A percentile compares a stretch with the other conserved stretches of the same genome.
These are phyloP conservation scores for Brachionus sp. DNA, from an alignment of 1,140 invertebrate species.

Conservation along the genomic window DNA sequence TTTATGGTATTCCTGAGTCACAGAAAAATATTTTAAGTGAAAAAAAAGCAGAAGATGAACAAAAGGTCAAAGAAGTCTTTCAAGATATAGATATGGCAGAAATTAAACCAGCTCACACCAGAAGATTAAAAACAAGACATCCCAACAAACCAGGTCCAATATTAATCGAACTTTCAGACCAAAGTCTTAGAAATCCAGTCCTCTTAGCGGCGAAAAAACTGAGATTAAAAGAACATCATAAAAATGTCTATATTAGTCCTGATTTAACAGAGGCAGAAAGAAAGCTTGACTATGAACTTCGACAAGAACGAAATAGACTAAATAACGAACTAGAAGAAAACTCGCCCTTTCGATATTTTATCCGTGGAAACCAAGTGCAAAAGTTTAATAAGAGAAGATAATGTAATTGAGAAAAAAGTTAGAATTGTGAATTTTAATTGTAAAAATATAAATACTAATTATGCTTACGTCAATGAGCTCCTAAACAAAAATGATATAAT, in stretches of 20 bases:
- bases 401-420: background rate
- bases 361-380: too few species aligned
- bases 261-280: too few species aligned
- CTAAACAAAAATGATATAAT: background rate
- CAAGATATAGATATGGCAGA: background rate
- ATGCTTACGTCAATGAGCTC: background rate
- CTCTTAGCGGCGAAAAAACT: too few species aligned
- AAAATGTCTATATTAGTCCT: too few species aligned
- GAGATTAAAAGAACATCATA: too few species aligned
- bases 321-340: background rate
- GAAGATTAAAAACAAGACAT: background rate
- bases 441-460: background rate
- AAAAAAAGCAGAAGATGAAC: background rate
- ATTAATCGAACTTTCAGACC: too few species aligned
- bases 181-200: too few species aligned
- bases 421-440: background rate
- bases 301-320: too few species aligned
- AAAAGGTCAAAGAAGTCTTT: background rate
- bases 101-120: background rate
- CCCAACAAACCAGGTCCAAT: too few species aligned
- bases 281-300: too few species aligned
- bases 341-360: background rate
- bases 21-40: background rate
- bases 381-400: background rate
- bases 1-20: background rate